Base-by-base conservation (phyloP, 2,888 invertebrate species). In the Scaptomyza reducta region DNA sequence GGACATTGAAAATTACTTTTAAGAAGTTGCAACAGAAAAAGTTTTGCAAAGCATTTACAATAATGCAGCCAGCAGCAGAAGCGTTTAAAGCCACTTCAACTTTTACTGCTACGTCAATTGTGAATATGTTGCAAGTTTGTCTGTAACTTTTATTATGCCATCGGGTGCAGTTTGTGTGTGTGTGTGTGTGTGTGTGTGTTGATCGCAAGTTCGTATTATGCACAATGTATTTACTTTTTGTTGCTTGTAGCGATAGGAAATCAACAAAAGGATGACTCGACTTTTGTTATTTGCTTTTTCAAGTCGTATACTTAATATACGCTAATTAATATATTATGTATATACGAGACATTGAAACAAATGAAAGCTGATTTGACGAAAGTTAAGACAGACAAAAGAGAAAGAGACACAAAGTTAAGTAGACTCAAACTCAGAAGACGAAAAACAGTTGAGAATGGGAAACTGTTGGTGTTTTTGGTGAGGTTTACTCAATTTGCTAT, bases 191-290 rank as follows among this genome's bases (percentile, higher is more conserved):
- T 66, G 46, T 69, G 57, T 68, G 66, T 59, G 77, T 49, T 64
- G 66, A 83, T 66, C 87, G 81, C 63, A 84, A 69, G 81, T 75
- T 75, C 14, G 68, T 66, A 74, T 74, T 77, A 77, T 79, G 73
- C 76, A 73, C 73, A 81, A 84, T 87, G 6, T n/a, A 6, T 38
- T 7, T 9, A 35, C 1, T 14, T 63, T 65, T 73, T 61, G 55
- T 25, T 44, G 55, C 69, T 6, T 38, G 38, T 14, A 14, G 14
- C 14, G 14, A 38, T 14, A 14, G 9, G 7, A 14, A 38, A 38
- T 6, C 7, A 7, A 38, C 31, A 38, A 6, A n/a, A 10, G 14
- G 3, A 7, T 7, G 14, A 11, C 7, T 2, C 25, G 35, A 50
- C 22, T 14, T 35, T 35, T n/a, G 6, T 5, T 0, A 11, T 0